Evolutionary conservation across 2,888 invertebrate genomes (phyloP).

Genomic region (Abrostola triplasia): DNA sequence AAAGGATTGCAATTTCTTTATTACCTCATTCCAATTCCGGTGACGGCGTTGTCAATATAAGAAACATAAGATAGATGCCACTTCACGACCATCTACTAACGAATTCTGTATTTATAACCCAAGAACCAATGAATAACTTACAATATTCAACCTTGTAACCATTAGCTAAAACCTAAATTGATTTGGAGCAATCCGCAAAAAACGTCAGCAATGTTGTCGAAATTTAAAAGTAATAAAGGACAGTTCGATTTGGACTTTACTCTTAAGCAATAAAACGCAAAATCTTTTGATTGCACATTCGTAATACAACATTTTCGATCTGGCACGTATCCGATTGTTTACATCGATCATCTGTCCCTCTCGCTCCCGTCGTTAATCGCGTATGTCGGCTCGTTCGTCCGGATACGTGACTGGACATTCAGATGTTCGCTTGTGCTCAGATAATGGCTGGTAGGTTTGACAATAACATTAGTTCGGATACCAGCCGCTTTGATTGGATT

Average conservation of each 20-base stretch:
- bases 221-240: slow-evolving; percentile 52
- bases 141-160: slow-evolving; percentile 5
- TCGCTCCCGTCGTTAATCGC: slow-evolving; percentile 50
- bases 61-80: slow-evolving; percentile 79
- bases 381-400: slow-evolving; percentile 54
- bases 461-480: slow-evolving; percentile 84
- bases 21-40: slow-evolving; percentile 76
- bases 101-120: slow-evolving; percentile 54
- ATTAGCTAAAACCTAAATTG: slow-evolving; percentile 14
- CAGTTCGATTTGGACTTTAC: slow-evolving; percentile 45
- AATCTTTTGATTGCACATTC: slow-evolving; percentile 42
- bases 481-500: slow-evolving; percentile 83
- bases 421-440: slow-evolving; percentile 76
- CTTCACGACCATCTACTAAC: slow-evolving; percentile 71
- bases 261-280: slow-evolving; percentile 37
- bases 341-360: slow-evolving; percentile 67
- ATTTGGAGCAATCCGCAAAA: slow-evolving; percentile 1
- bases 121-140: slow-evolving; percentile 14
- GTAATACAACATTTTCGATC: slow-evolving; percentile 53
- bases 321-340: slow-evolving; percentile 67
- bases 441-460: slow-evolving; percentile 82
- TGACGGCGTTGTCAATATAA: slow-evolving; percentile 75
- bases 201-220: slow-evolving; percentile 27
- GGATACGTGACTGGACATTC: slow-evolving; percentile 83
- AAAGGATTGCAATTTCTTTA: slow-evolving; percentile 79